A percentile compares a stretch with the other conserved stretches of the same genome.
These are phyloP conservation scores for Oreocharis arfaki DNA, from an alignment of 2,113 vertebrate genomes.

Conservation along the genomic window DNA sequence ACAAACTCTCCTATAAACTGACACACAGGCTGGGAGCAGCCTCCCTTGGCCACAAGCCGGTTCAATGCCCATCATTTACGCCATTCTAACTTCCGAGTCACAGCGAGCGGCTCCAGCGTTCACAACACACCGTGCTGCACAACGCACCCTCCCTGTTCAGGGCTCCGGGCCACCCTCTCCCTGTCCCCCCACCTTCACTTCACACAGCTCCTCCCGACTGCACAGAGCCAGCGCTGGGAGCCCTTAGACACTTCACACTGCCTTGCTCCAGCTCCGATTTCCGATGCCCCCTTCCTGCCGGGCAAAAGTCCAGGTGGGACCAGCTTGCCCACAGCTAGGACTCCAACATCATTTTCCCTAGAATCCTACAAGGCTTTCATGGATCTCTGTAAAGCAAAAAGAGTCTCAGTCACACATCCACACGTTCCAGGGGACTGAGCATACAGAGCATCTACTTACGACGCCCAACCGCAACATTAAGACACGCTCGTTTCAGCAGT, in stretches of 20 bases:
- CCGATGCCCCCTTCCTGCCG: background rate
- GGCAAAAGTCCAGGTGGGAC: background rate
- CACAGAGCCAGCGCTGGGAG: background rate
- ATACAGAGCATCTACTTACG: background rate
- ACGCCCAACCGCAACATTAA: background rate
- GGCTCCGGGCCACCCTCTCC: background rate
- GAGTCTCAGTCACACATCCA: background rate
- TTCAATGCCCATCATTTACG: background rate
- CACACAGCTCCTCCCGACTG: background rate
- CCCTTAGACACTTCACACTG: background rate
- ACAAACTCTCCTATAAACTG: background rate
- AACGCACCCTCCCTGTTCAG: fast-evolving
- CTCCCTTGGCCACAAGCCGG: background rate
- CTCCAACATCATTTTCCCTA: background rate
- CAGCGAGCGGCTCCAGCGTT: background rate
- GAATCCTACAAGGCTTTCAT: background rate
- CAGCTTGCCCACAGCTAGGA: background rate
- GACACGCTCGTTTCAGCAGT: background rate
- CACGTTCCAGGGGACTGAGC: background rate
- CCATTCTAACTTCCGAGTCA: background rate
- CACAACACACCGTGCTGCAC: background rate
- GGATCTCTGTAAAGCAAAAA: background rate
- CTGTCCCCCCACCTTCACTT: fast-evolving
- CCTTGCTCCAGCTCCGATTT: background rate
- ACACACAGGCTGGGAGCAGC: background rate